Evolutionary conservation across 2,888 invertebrate genomes (phyloP).

Genomic region (Liodrosophila aerea): DNA sequence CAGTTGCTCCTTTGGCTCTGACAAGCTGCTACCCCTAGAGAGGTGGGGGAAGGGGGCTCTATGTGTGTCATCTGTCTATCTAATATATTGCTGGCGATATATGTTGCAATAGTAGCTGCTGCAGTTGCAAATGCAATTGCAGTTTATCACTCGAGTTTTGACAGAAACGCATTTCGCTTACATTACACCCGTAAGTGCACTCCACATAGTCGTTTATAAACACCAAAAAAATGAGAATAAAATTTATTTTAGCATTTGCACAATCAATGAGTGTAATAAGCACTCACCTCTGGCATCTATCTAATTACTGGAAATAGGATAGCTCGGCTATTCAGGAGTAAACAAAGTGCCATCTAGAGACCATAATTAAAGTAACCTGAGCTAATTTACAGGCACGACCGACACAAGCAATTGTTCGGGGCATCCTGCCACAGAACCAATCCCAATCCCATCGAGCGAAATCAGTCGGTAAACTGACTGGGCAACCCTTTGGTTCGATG

Average conservation of each 20-base stretch:
- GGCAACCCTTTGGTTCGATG: constrained; percentile 50
- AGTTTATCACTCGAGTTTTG: constrained; percentile 27
- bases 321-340: constrained; percentile 34
- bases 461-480: background rate
- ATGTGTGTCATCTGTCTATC: constrained; percentile 47
- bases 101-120: no score
- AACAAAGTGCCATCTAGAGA: constrained; percentile 52
- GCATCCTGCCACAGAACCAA: constrained; percentile 48
- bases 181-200: no score
- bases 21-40: constrained; percentile 15
- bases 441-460: background rate
- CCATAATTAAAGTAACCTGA: constrained; percentile 71
- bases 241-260: background rate
- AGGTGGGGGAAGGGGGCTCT: no score
- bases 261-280: background rate
- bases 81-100: constrained; percentile 52
- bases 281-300: constrained; percentile 39
- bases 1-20: constrained; percentile 18
- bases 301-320: constrained; percentile 56
- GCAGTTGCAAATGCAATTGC: constrained; percentile 28
- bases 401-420: constrained; percentile 53
- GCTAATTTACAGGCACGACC: constrained; percentile 61
- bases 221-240: no score
- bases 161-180: background rate
- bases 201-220: no score